A percentile compares a stretch with the other conserved stretches of the same genome.
Evolutionary conservation across 2,888 invertebrate species (phyloP).

Genomic region (Andricus quercusramuli): DNA sequence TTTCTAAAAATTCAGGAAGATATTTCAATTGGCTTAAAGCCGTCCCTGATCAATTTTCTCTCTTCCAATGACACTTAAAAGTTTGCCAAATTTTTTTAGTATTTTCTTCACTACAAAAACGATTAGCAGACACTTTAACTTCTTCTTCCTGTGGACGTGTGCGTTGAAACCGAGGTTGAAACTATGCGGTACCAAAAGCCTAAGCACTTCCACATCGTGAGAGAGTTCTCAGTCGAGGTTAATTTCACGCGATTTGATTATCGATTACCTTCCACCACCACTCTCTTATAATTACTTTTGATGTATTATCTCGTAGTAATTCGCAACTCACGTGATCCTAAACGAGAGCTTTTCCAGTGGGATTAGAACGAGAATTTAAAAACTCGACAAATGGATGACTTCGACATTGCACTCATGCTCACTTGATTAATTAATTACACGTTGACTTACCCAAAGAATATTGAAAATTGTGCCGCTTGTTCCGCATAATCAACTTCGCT

Average conservation of each 20-base stretch:
- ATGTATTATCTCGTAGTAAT: constrained; percentile 57
- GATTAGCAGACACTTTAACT: constrained; percentile 12
- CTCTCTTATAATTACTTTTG: constrained; percentile 57
- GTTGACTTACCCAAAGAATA: constrained; percentile 29
- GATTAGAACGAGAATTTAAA: neutral
- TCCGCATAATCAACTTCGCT: constrained; percentile 1
- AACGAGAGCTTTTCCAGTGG: constrained; percentile 47
- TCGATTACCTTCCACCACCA: constrained; percentile 50
- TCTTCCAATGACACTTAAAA: neutral
- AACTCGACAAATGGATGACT: constrained; percentile 20
- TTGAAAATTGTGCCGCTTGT: neutral
- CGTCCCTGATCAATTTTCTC: neutral
- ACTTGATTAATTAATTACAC: constrained; percentile 24
- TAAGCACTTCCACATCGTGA: constrained; percentile 34
- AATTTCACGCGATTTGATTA: constrained; percentile 40
- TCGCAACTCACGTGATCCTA: constrained; percentile 57
- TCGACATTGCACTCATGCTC: neutral
- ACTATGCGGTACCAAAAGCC: constrained; percentile 32
- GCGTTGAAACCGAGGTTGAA: constrained; percentile 35
- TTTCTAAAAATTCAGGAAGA: neutral
- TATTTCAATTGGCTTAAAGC: neutral
- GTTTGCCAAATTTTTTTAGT: neutral
- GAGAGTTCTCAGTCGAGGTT: constrained; percentile 14
- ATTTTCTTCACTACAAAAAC: neutral
- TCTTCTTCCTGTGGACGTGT: constrained; percentile 27